A percentile compares a stretch with the other conserved stretches of the same genome.
These are phyloP conservation scores for Crax fasciolata DNA, from an alignment of 2,797 vertebrate genomes.

Conservation along the genomic window DNA sequence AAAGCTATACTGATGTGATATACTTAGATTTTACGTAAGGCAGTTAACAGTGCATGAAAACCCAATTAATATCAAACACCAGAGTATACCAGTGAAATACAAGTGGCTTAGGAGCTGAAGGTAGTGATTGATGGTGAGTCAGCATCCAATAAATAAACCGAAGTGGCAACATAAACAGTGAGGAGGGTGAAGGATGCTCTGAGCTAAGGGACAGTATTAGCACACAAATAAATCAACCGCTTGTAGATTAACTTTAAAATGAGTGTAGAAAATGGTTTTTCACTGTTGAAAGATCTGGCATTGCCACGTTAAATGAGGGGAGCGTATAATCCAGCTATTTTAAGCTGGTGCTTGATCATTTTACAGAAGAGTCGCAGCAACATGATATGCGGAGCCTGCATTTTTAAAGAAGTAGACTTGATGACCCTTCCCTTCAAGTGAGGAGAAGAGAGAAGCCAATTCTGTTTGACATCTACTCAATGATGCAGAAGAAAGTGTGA, in stretches of 20 bases:
- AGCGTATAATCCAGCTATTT: constrained; percentile 60
- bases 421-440: constrained; percentile 9
- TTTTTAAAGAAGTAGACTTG: constrained; percentile 18
- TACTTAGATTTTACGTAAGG: neutral
- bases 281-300: constrained; percentile 12
- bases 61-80: neutral
- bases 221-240: neutral
- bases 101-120: neutral
- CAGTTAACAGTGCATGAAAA: neutral
- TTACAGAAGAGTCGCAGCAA: constrained; percentile 57
- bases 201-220: constrained; percentile 3
- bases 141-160: neutral
- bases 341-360: constrained; percentile 50
- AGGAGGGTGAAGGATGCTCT: neutral
- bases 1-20: neutral
- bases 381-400: neutral
- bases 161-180: neutral
- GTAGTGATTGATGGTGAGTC: neutral
- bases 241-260: constrained; percentile 14
- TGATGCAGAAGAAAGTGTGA: neutral
- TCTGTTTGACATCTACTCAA: neutral
- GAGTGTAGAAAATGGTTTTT: neutral
- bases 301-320: neutral
- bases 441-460: neutral
- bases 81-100: neutral